Conservation (phyloP, 2,888 invertebrate species). For the Brachyopa scutellaris region DNA sequence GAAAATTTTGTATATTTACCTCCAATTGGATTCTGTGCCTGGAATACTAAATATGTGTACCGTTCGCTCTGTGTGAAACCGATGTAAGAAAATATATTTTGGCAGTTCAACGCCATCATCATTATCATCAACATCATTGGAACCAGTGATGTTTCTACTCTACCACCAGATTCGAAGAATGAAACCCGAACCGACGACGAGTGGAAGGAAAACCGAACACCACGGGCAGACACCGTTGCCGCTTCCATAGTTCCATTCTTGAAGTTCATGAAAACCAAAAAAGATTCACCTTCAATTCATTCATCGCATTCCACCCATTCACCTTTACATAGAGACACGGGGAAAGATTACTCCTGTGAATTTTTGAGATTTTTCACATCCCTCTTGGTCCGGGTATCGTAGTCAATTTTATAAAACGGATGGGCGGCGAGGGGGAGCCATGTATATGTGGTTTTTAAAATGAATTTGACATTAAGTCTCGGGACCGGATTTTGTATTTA, state of each 20-base stretch:
- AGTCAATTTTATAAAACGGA: background rate
- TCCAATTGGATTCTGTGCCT: constrained; percentile 77
- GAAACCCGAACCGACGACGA: constrained; percentile 13
- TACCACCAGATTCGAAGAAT: constrained; percentile 44
- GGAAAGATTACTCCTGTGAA: constrained; percentile 35
- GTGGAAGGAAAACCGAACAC: constrained; percentile 39
- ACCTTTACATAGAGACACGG: constrained; percentile 18
- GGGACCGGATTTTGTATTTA: constrained; percentile 30
- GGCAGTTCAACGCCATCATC: constrained; percentile 51
- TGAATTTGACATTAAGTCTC: constrained; percentile 31
- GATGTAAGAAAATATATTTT: constrained; percentile 56
- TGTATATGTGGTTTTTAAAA: constrained; percentile 5
- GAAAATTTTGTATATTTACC: constrained; percentile 77
- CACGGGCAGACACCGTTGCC: constrained; percentile 17
- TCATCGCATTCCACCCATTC: constrained; percentile 60
- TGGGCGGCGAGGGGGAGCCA: background rate
- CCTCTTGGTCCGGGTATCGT: constrained; percentile 6
- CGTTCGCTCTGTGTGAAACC: constrained; percentile 25
- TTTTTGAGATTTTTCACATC: constrained; percentile 45
- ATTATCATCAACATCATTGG: constrained; percentile 25
- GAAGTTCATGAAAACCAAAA: constrained; percentile 42
- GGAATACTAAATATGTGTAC: constrained; percentile 74
- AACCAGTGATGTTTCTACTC: background rate
- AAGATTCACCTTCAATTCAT: constrained; percentile 65
- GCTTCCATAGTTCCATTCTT: constrained; percentile 13